Conservation (phyloP, 2,888 invertebrate genomes). For the Leucania comma region DNA sequence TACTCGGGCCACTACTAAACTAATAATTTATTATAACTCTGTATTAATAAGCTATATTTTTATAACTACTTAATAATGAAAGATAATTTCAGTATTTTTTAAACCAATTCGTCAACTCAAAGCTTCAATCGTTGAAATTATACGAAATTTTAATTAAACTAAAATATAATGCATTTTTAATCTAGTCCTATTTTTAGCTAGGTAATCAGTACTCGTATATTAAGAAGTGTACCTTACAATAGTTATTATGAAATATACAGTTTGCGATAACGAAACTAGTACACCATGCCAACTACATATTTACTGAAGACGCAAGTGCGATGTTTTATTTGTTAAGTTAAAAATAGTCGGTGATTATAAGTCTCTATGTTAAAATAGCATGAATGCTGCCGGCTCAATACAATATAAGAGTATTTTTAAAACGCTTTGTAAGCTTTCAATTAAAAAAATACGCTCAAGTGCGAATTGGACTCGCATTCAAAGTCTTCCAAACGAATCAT, state of each 20-base stretch:
- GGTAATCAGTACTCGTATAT: not conserved
- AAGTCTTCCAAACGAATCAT: too few relatives aligned
- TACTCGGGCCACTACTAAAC: too few relatives aligned
- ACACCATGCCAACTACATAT: constrained; percentile 42
- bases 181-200: too few relatives aligned
- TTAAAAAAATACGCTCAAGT: not conserved
- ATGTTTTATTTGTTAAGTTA: constrained; percentile 40
- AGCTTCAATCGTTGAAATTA: not conserved
- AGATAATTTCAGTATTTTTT: not conserved
- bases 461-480: too few relatives aligned
- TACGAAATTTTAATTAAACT: too few relatives aligned
- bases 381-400: not conserved
- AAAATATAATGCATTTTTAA: too few relatives aligned
- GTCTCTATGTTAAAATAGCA: constrained; percentile 10
- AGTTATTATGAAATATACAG: constrained; percentile 8
- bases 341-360: constrained; percentile 23
- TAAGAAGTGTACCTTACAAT: not conserved
- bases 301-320: constrained; percentile 31
- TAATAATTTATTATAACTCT: not conserved
- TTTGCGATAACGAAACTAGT: constrained; percentile 20
- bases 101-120: not conserved
- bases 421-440: not conserved
- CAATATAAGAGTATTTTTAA: not conserved
- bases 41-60: not conserved
- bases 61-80: not conserved